phyloP scores from a whole-genome alignment of 2,888 invertebrate species.

The Cacoxenus indagator region DNA sequence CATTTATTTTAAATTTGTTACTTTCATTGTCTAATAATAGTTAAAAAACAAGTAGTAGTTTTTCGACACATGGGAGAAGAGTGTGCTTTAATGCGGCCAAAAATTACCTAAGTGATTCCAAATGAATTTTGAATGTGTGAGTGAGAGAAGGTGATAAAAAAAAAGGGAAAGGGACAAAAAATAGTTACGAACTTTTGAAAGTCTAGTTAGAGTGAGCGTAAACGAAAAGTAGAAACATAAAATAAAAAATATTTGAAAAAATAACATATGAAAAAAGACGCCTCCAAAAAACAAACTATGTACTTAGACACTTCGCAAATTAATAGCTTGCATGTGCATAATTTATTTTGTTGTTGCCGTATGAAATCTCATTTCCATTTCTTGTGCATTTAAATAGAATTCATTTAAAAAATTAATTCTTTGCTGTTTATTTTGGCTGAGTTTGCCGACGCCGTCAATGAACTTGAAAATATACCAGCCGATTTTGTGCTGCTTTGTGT shows the following conservation, averaged over 20 bases:
- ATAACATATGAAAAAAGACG: background rate
- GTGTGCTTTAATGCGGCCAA: too few relatives aligned
- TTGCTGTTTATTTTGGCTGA: conserved; percentile 17
- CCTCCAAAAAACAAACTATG: conserved; percentile 4
- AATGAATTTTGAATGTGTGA: too few relatives aligned
- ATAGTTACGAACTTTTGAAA: background rate
- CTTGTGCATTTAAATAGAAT: conserved; percentile 38
- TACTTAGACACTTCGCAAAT: conserved; percentile 42
- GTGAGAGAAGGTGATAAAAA: too few relatives aligned
- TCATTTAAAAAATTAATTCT: conserved; percentile 30
- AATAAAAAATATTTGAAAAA: background rate
- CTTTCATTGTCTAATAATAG: too few relatives aligned
- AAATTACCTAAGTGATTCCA: too few relatives aligned
- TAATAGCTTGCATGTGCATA: conserved; percentile 36
- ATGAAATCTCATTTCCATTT: conserved; percentile 42
- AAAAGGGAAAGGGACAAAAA: too few relatives aligned
- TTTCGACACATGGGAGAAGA: too few relatives aligned
- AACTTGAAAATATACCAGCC: conserved; percentile 51
- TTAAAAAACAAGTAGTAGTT: too few relatives aligned
- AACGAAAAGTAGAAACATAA: background rate
- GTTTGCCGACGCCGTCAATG: conserved; percentile 43
- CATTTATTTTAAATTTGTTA: too few relatives aligned
- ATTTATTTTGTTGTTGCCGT: background rate
- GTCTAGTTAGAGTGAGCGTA: background rate
- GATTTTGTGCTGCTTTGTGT: background rate